phyloP scores from a whole-genome alignment of 2,888 invertebrate genomes.

The Drosophila rubida region DNA sequence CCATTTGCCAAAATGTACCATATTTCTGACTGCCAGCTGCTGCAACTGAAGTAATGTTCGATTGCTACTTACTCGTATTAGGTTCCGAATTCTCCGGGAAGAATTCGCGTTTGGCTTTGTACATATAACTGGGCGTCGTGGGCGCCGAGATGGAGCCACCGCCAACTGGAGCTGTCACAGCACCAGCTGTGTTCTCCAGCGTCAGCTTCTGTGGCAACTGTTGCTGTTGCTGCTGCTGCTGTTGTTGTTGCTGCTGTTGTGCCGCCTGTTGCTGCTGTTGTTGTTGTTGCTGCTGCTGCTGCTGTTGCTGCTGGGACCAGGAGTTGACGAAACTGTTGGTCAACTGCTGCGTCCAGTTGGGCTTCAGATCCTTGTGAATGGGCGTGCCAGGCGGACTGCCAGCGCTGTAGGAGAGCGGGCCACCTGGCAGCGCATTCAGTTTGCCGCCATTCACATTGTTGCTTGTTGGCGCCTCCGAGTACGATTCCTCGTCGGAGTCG shows the following conservation, averaged over 20 bases:
- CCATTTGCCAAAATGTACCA: background rate
- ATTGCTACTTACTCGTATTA: conserved; percentile 92
- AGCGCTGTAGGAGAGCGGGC: conserved; percentile 84
- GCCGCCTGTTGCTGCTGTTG: conserved; percentile 53
- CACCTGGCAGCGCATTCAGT: conserved; percentile 54
- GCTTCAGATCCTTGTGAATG: conserved; percentile 87
- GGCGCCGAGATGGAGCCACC: conserved; percentile 84
- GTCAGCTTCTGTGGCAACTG: conserved; percentile 70
- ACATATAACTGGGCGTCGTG: conserved; percentile 85
- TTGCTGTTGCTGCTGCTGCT: conserved; percentile 61
- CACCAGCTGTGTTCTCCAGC: conserved; percentile 61
- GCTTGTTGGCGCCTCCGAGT: conserved; percentile 65
- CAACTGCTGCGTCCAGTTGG: conserved; percentile 84
- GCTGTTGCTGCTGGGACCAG: conserved; percentile 83
- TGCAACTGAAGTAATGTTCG: background rate
- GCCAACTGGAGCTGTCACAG: conserved; percentile 48
- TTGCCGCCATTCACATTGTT: conserved; percentile 35
- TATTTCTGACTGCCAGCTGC: background rate
- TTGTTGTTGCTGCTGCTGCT: conserved; percentile 61
- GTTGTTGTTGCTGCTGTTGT: conserved; percentile 67
- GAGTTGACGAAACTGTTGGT: conserved; percentile 84
- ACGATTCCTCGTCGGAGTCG: conserved; percentile 92
- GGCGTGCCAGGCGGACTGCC: conserved; percentile 87
- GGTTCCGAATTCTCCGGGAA: conserved; percentile 94
- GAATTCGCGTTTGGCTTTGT: conserved; percentile 88